A percentile compares a stretch with the other conserved stretches of the same genome.
phyloP scores from a whole-genome alignment of 2,888 invertebrate species.

The Rapana venosa region DNA sequence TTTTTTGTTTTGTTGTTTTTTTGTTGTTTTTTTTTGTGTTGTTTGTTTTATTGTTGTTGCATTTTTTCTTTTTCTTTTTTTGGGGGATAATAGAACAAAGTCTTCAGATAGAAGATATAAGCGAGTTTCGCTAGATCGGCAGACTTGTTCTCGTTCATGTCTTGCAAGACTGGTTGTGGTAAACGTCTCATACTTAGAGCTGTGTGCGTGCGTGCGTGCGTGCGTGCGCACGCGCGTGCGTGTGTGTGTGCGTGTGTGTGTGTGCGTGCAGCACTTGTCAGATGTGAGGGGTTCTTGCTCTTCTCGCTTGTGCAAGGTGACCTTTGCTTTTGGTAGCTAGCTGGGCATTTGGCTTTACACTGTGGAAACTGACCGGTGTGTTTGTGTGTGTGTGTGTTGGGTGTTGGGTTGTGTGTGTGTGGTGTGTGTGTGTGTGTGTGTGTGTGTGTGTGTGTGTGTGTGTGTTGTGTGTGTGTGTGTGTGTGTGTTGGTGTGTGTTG shows the following conservation, averaged over 20 bases:
- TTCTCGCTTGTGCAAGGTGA: not conserved
- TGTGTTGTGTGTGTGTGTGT: too few species aligned
- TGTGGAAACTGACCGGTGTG: not conserved
- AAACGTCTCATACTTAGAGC: not conserved
- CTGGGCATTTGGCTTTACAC: not conserved
- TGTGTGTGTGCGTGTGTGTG: conserved; percentile 15
- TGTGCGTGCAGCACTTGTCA: not conserved
- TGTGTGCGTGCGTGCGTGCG: not conserved
- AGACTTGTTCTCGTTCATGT: not conserved
- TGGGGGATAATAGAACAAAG: not conserved
- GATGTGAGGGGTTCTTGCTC: not conserved
- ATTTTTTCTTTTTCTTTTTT: not conserved
- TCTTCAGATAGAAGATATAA: not conserved
- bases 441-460: too few species aligned
- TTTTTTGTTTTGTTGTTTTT: too few species aligned
- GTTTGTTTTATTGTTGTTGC: too few species aligned
- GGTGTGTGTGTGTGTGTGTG: too few species aligned
- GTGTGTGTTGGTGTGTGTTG: too few species aligned
- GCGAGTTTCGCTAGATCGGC: not conserved
- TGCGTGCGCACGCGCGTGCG: not conserved
- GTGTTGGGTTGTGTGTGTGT: not conserved
- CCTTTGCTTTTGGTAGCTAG: not conserved
- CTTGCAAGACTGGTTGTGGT: not conserved
- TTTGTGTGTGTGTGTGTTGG: not conserved
- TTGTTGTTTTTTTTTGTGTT: too few species aligned